phyloP scores from a whole-genome alignment of 2,113 vertebrate genomes.

The Herpailurus yagouaroundi region DNA sequence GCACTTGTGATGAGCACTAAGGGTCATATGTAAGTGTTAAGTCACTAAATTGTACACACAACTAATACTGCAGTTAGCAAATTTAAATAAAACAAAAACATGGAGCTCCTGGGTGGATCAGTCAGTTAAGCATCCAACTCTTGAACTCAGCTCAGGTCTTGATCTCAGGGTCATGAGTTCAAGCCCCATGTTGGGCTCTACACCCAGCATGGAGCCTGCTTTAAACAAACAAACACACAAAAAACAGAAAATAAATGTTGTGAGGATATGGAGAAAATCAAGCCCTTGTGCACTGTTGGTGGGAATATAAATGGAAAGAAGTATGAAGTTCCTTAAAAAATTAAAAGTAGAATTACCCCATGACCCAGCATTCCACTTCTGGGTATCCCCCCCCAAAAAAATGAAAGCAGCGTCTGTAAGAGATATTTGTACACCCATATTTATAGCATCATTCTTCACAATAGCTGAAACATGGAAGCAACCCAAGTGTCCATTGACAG shows the following conservation, averaged over 20 bases:
- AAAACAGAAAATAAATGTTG: not conserved
- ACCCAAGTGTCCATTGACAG: not conserved
- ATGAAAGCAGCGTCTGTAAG: not conserved
- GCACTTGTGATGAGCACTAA: not conserved
- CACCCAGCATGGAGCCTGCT: too few species aligned
- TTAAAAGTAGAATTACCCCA: not conserved
- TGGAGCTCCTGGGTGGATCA: too few species aligned
- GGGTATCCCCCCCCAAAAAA: not conserved
- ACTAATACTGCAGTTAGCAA: not conserved
- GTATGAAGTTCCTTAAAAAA: not conserved
- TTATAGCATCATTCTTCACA: not conserved
- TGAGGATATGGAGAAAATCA: not conserved
- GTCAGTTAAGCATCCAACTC: too few species aligned
- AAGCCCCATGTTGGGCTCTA: too few species aligned
- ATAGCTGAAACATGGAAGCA: not conserved
- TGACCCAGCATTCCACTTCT: not conserved
- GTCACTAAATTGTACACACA: not conserved
- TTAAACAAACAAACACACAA: too few species aligned
- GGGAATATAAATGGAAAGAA: not conserved
- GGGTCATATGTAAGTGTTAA: not conserved
- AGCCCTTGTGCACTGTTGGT: not conserved
- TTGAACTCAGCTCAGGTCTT: too few species aligned
- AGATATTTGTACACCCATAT: not conserved
- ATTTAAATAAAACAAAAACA: not conserved
- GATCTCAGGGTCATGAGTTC: too few species aligned